Evolutionary conservation across 2,113 vertebrate genomes (phyloP).

Genomic region (Tyto alba): DNA sequence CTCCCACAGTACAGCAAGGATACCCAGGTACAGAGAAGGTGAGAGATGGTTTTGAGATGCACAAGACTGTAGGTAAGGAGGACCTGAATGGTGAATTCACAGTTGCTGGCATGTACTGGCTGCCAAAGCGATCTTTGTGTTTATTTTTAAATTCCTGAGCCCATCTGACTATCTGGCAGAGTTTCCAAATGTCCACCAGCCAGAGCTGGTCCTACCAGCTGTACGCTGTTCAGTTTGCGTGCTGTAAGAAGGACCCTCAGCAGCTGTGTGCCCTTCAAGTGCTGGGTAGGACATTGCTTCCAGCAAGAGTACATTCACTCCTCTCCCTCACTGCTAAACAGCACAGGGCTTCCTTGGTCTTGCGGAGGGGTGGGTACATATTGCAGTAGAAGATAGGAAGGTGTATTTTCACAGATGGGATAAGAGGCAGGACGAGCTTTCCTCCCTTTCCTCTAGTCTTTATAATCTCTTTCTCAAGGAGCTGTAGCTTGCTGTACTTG

Average conservation of each 20-base stretch:
- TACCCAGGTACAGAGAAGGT: not conserved
- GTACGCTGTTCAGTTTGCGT: rapidly evolving
- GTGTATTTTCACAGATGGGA: not conserved
- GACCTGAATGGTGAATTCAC: not conserved
- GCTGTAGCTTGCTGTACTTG: not conserved
- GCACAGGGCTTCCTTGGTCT: rapidly evolving
- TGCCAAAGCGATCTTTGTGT: not conserved
- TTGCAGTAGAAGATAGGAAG: rapidly evolving
- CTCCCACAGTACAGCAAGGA: not conserved
- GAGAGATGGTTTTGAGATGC: not conserved
- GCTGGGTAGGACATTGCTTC: not conserved
- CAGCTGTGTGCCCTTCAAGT: not conserved
- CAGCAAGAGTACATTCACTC: rapidly evolving
- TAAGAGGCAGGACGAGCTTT: not conserved
- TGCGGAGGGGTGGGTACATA: rapidly evolving
- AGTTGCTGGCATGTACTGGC: not conserved
- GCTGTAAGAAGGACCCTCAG: not conserved
- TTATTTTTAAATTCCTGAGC: not conserved
- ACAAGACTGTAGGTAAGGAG: not conserved
- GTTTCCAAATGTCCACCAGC: not conserved
- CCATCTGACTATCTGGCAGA: not conserved
- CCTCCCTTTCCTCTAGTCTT: not conserved
- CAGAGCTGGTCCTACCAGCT: not conserved
- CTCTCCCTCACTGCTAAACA: not conserved
- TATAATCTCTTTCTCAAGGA: not conserved